Conservation (phyloP, 2,797 vertebrate species). For the Hapalemur alaotrensis region DNA sequence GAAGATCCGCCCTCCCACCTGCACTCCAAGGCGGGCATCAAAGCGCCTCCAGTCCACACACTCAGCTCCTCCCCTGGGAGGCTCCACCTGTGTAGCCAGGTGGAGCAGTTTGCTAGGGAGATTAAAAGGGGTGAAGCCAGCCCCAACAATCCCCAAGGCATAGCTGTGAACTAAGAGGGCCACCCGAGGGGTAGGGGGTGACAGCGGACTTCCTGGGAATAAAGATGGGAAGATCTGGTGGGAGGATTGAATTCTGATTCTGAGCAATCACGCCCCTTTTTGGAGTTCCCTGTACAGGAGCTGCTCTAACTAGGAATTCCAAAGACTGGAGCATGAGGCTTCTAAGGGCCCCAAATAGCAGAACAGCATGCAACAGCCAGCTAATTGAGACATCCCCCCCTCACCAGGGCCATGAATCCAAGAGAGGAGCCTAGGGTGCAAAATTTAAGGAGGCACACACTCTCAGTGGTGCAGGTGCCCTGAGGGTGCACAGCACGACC, state of each 20-base stretch:
- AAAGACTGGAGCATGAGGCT: not conserved
- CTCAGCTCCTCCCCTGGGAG: not conserved
- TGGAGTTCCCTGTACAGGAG: not conserved
- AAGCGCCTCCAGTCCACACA: not conserved
- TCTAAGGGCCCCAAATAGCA: too few relatives aligned
- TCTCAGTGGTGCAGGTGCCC: not conserved
- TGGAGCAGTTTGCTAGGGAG: not conserved
- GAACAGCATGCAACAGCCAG: rapidly evolving
- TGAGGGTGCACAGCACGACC: rapidly evolving
- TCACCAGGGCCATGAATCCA: not conserved
- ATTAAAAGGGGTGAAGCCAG: not conserved
- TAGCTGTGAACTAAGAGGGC: not conserved
- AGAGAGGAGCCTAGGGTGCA: rapidly evolving
- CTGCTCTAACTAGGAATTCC: not conserved
- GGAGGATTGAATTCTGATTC: not conserved
- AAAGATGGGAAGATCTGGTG: not conserved
- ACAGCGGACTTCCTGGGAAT: not conserved
- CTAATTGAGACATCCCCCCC: too few relatives aligned
- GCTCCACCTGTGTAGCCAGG: not conserved
- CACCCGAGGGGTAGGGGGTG: not conserved
- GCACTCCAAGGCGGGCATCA: not conserved
- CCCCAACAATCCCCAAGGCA: not conserved
- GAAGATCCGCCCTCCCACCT: not conserved
- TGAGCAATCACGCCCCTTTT: not conserved
- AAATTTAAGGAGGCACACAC: not conserved